Conservation (phyloP, 2,888 invertebrate species). For the Patella ulyssiponensis region DNA sequence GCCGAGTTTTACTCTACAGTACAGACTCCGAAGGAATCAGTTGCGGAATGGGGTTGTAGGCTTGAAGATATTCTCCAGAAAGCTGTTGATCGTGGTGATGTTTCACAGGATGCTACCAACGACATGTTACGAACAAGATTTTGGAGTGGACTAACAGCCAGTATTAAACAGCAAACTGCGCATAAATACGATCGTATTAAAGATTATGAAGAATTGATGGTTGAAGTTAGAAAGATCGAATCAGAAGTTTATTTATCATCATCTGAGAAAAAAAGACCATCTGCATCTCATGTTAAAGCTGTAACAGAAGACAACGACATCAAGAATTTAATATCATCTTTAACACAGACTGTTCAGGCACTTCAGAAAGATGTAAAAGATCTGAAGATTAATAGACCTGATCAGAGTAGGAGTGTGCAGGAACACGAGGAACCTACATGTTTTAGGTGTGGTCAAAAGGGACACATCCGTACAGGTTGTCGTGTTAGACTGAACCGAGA, state of each 20-base stretch:
- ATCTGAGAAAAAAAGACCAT: too few species aligned
- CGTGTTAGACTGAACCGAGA: background rate
- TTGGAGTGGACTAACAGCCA: conserved; percentile 12
- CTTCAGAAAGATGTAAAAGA: too few species aligned
- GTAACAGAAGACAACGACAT: too few species aligned
- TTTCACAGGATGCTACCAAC: conserved; percentile 6
- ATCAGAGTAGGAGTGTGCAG: background rate
- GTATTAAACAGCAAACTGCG: conserved; percentile 15
- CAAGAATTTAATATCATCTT: too few species aligned
- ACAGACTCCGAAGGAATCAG: background rate
- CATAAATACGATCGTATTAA: conserved; percentile 20
- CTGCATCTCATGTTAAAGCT: too few species aligned
- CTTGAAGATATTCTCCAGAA: conserved; percentile 12
- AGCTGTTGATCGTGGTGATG: background rate
- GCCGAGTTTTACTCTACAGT: conserved; percentile 5
- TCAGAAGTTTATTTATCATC: background rate
- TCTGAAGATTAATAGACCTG: too few species aligned
- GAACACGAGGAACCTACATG: background rate
- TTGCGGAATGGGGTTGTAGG: too few species aligned
- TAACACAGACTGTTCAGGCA: too few species aligned
- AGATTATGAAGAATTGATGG: background rate
- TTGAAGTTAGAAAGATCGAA: conserved; percentile 4
- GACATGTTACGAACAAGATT: conserved; percentile 15
- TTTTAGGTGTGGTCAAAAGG: background rate
- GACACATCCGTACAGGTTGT: too few species aligned